Conservation (phyloP, 2,113 vertebrate species). For the Hemibagrus wyckioides region DNA sequence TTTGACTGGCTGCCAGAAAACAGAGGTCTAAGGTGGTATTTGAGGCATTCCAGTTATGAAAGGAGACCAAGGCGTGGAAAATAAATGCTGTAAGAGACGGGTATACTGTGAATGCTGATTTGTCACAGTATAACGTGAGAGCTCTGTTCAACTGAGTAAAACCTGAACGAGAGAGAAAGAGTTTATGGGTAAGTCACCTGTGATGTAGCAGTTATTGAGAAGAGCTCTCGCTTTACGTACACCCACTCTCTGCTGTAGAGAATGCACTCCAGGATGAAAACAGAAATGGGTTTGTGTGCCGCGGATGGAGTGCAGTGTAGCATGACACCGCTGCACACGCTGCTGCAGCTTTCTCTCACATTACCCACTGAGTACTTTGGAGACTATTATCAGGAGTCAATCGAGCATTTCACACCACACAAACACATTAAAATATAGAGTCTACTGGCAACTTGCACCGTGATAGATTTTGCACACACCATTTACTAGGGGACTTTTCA, state of each 20-base stretch:
- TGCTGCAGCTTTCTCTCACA: conserved; percentile 27
- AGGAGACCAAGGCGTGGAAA: not conserved
- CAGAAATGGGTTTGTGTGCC: conserved; percentile 38
- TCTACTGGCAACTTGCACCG: not conserved
- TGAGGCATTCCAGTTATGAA: conserved; percentile 9
- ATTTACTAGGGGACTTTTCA: conserved; percentile 12
- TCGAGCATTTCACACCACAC: conserved; percentile 30
- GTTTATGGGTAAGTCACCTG: conserved; percentile 11
- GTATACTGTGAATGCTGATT: not conserved
- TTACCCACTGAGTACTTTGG: conserved; percentile 9
- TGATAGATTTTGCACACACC: conserved; percentile 25
- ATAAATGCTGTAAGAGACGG: not conserved
- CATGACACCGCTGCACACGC: conserved; percentile 8
- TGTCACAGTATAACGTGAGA: not conserved
- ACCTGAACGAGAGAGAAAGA: not conserved
- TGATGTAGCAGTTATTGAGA: not conserved
- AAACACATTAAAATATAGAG: conserved; percentile 23
- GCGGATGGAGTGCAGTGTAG: not conserved
- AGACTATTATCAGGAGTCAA: conserved; percentile 29
- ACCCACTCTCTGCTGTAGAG: not conserved
- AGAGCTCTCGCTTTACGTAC: not conserved
- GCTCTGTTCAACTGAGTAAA: not conserved
- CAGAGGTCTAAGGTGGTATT: conserved; percentile 1
- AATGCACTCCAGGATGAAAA: conserved; percentile 14
- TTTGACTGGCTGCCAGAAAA: not conserved